A percentile compares a stretch with the other conserved stretches of the same genome.
These are phyloP conservation scores for Catharus fuscescens DNA, from an alignment of 2,113 vertebrate genomes.

Conservation along the genomic window DNA sequence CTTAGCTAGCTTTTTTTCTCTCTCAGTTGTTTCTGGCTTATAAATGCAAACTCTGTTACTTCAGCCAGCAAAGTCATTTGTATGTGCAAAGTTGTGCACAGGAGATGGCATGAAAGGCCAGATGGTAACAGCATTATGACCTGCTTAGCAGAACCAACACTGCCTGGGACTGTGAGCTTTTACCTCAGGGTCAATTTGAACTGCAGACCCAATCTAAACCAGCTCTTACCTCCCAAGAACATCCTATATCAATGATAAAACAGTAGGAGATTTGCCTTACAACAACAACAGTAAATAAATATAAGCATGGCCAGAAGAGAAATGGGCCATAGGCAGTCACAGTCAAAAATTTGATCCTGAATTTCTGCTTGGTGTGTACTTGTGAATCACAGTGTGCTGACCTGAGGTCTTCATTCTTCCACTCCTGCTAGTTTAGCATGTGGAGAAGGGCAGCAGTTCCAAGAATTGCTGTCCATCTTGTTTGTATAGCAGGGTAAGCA, in stretches of 20 bases:
- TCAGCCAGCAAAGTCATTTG: not conserved
- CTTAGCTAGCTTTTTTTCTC: not conserved
- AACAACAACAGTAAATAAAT: not conserved
- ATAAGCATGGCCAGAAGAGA: not conserved
- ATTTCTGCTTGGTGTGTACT: not conserved
- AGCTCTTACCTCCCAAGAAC: not conserved
- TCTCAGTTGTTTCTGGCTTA: not conserved
- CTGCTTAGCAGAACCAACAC: not conserved
- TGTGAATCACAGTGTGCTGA: not conserved
- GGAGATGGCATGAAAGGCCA: not conserved
- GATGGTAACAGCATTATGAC: not conserved
- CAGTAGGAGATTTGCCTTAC: not conserved
- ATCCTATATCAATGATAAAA: accelerated
- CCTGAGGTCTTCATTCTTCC: accelerated
- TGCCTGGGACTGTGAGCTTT: not conserved
- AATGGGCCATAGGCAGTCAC: not conserved
- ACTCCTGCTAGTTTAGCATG: not conserved
- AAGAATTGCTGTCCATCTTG: not conserved
- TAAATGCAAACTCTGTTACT: not conserved
- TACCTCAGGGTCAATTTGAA: not conserved
- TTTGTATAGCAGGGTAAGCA: not conserved
- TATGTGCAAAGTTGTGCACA: not conserved
- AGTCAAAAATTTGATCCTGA: not conserved
- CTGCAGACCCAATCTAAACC: not conserved
- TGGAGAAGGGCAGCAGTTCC: not conserved